Evolutionary conservation across 2,888 invertebrate genomes (phyloP), one percentile per base, ranked within the genome.

Genomic region (Sarcophaga variegata): DNA sequence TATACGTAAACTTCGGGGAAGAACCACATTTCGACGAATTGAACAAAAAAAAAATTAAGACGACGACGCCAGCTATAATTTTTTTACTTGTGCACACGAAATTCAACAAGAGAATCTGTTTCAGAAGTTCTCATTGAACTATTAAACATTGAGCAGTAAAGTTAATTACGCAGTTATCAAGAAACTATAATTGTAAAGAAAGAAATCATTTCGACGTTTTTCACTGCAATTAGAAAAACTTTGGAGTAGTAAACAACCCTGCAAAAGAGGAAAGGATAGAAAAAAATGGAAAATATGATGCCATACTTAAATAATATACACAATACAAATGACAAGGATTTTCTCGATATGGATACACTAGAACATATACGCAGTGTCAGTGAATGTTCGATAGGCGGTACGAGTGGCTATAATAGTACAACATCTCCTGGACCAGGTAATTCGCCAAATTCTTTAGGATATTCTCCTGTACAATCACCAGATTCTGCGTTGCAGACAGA

Each of bases 401-500:
- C 93, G 3, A 92, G 92, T 80, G 92, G 92, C 2, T 92, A 92
- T 83, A 89, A 89, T 27, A 89, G 89, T 10, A 88, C 88, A 83
- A 88, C 89, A 76, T 90, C 90, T 17, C 87, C 88, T 47, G 88
- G 87, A 47, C 84, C 85, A 54, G 75, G 71, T 63, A 83, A 75
- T 71, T 87, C 89, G 37, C 84, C 88, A 27, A 66, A 59, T 64
- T 88, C 89, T 47, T 75, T 64, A 27, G 83, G 85, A 14, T 86
- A 90, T 63, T 92, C 93, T 4, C 92, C 92, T 2, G 88, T 90
- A 3, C 91, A 90, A 83, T 92, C 92, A 0, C 92, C 92, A 2
- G 90, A 89, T 63, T 89, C 91, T 2, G 88, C 80, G 10, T 59
- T 92, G 20, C 90, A 90, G 80, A 88, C 89, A 25, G 91, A 92